Evolutionary conservation across 1,140 invertebrate genomes (phyloP), one percentile per base, ranked within the genome.

Genomic region (Drosophila busckii): DNA sequence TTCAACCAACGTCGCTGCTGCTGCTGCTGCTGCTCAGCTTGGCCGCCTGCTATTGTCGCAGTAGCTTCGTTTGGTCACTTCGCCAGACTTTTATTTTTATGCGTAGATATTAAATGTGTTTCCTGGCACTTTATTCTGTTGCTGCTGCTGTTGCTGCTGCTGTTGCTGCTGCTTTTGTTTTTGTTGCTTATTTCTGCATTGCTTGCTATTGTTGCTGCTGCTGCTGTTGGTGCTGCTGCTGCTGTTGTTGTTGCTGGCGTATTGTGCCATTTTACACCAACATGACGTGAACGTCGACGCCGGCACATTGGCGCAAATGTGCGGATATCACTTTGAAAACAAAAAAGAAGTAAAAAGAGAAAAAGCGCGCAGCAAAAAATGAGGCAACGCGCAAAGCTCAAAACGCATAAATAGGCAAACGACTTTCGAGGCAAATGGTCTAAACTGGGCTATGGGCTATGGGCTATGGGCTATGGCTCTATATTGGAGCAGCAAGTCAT

Each of bases 31-130:
- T 42, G 50, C 29, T 54, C 22, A 20, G 37, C 19, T 22, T 10
- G 13, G 10, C 13, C 41, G 10, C 4, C 20, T 29, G 31, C 25
- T 37, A 26, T 20, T 37, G 40, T 32, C 16, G 60, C 49, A 55
- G 48, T 49, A 45, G 37, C 44, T 49, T 48, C 25, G 53, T 68
- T 71, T 80, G 71, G 71, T 80, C 73, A 80, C 73, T 80, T 71
- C 73, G 73, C 63, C 73, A 71, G 73, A 68, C 68, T 80, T 80
- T 80, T 75, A 82, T 82, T 80, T 80, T 80, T 82, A 82, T 82
- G 75, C 75, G 75, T 82, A 82, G 75, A 82, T 82, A 82, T 82
- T 82, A 82, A 82, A 82, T 82, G 75, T 82, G 75, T 82, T 82
- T 82, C 75, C 75, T 82, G 75, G 75, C 75, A 82, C 75, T 82